Evolutionary conservation across 1,140 invertebrate genomes (phyloP).

Genomic region (Euglossa dilemma): DNA sequence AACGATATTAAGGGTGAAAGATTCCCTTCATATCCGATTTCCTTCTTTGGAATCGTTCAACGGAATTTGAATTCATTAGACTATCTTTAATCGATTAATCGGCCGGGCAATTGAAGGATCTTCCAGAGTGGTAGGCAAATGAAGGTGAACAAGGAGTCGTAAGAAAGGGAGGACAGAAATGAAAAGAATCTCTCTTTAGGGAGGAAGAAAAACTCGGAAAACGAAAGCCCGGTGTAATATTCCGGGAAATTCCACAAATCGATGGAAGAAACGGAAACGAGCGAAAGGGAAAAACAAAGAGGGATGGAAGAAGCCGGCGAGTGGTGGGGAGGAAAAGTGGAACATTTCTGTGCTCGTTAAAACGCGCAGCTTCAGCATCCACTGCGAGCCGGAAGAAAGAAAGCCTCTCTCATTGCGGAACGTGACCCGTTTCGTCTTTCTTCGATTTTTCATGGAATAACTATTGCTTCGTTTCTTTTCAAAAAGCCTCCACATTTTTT

Average conservation of each 20-base stretch:
- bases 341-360: slow-evolving; percentile 56
- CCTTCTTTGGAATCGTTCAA: slow-evolving; percentile 10
- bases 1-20: slow-evolving; percentile 3
- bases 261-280: slow-evolving; percentile 51
- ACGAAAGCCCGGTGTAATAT: slow-evolving; percentile 44
- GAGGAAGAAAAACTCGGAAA: slow-evolving; percentile 45
- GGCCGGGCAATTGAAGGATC: slow-evolving; percentile 31
- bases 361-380: slow-evolving; percentile 53
- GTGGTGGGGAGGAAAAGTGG: slow-evolving; percentile 37
- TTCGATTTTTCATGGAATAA: slow-evolving; percentile 44
- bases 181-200: slow-evolving; percentile 44
- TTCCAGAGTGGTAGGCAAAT: slow-evolving; percentile 17
- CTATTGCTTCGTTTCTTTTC: slow-evolving; percentile 27
- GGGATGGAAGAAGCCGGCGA: slow-evolving; percentile 3
- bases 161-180: slow-evolving; percentile 37
- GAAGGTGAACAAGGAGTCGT: slow-evolving; percentile 23
- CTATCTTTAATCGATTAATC: slow-evolving; percentile 40
- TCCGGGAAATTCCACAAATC: slow-evolving; percentile 45
- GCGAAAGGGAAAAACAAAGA: slow-evolving; percentile 51
- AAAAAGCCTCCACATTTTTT: background rate
- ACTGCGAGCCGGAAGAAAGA: slow-evolving; percentile 47
- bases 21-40: slow-evolving; percentile 16
- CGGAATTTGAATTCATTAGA: slow-evolving; percentile 38
- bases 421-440: slow-evolving; percentile 44
- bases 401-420: slow-evolving; percentile 29